Percentiles rank a stretch among this genome's conserved stretches.
phyloP scores from a whole-genome alignment of 1,140 invertebrate genomes.

The Drosophila sechellia region DNA sequence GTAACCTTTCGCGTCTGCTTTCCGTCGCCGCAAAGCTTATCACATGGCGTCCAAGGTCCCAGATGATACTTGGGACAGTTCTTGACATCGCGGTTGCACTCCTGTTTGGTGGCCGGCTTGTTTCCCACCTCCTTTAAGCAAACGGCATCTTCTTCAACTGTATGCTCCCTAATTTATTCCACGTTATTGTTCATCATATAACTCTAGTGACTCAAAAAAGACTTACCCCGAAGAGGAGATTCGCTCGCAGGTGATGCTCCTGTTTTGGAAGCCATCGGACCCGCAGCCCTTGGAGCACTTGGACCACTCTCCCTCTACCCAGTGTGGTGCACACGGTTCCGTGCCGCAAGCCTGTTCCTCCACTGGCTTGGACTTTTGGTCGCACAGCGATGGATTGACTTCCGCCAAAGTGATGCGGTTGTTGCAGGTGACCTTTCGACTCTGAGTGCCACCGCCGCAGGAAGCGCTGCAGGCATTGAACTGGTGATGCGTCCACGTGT shows the following conservation, averaged over 20 bases:
- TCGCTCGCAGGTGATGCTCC: slow-evolving; percentile 90
- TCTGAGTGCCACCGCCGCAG: slow-evolving; percentile 95
- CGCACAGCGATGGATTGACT: slow-evolving; percentile 92
- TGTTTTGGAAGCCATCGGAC: slow-evolving; percentile 88
- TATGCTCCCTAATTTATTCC: slow-evolving; percentile 32
- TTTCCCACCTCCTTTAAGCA: slow-evolving; percentile 89
- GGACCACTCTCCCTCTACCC: slow-evolving; percentile 92
- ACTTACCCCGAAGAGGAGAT: slow-evolving; percentile 86
- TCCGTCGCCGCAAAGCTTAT: slow-evolving; percentile 94
- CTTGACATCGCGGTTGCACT: slow-evolving; percentile 90
- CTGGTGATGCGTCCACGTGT: slow-evolving; percentile 92
- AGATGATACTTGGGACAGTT: slow-evolving; percentile 93
- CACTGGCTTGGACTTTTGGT: slow-evolving; percentile 88
- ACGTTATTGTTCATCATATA: background rate
- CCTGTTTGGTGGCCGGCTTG: slow-evolving; percentile 89
- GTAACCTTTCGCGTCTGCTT: slow-evolving; percentile 89
- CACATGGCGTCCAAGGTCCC: slow-evolving; percentile 95
- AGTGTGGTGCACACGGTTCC: slow-evolving; percentile 92
- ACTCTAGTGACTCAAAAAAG: background rate
- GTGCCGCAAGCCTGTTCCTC: slow-evolving; percentile 90
- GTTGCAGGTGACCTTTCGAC: slow-evolving; percentile 90
- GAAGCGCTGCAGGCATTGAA: slow-evolving; percentile 92
- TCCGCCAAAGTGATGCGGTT: slow-evolving; percentile 88
- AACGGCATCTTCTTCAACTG: slow-evolving; percentile 87
- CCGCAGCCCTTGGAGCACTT: slow-evolving; percentile 94